Evolutionary conservation across 1,140 invertebrate genomes (phyloP).

Genomic region (Spodoptera litura): DNA sequence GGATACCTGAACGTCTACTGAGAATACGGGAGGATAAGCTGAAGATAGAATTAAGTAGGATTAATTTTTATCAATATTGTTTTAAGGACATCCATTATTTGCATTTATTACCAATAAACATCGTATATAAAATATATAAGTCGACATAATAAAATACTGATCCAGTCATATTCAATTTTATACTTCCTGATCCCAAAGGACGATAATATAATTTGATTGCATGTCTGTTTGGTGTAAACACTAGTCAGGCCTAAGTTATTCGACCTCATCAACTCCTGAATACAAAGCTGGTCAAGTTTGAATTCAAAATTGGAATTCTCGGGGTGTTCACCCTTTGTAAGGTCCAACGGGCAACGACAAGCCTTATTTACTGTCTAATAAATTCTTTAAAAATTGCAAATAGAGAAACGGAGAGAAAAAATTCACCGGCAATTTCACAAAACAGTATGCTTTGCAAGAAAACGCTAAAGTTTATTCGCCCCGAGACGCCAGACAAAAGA

Average conservation of each 20-base stretch:
- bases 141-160: no score
- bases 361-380: conserved; percentile 32
- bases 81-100: no score
- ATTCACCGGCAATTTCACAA: conserved; percentile 34
- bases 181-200: not conserved
- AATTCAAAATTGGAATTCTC: conserved; percentile 44
- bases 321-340: conserved; percentile 37
- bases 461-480: conserved; percentile 42
- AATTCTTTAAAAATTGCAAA: conserved; percentile 38
- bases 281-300: conserved; percentile 31
- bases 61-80: conserved; percentile 17
- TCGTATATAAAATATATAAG: no score
- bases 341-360: conserved; percentile 6
- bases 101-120: no score
- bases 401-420: conserved; percentile 31
- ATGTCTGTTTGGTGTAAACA: conserved; percentile 12
- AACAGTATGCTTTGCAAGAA: conserved; percentile 43
- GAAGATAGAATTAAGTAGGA: conserved; percentile 1
- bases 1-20: not conserved
- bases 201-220: conserved; percentile 2
- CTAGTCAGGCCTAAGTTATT: conserved; percentile 20
- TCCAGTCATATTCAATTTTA: no score
- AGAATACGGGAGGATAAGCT: conserved; percentile 1
- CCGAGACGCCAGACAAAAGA: conserved; percentile 43
- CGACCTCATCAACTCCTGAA: conserved; percentile 38